Conservation (phyloP, 2,888 invertebrate species). For the Boloria selene region DNA sequence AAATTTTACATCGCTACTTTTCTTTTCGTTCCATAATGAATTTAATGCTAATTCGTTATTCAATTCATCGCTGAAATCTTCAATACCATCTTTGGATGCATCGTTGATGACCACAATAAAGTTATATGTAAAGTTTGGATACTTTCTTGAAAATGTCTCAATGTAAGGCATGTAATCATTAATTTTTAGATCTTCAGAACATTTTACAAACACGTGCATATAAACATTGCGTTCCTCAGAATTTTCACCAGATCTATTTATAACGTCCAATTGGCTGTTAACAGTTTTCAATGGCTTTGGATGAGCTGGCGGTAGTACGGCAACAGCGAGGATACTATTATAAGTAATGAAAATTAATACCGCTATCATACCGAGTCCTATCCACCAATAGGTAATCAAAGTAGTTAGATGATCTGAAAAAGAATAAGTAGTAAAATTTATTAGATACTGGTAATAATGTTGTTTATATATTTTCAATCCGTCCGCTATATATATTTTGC, state of each 20-base stretch:
- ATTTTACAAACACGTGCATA: conserved; percentile 62
- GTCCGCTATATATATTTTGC: too few relatives aligned
- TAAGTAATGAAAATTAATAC: conserved; percentile 66
- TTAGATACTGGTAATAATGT: too few relatives aligned
- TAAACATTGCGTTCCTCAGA: conserved; percentile 50
- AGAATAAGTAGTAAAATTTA: conserved; percentile 14
- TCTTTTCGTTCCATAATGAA: conserved; percentile 52
- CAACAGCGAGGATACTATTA: conserved; percentile 59
- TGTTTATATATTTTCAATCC: too few relatives aligned
- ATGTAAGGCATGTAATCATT: conserved; percentile 61
- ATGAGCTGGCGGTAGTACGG: conserved; percentile 51
- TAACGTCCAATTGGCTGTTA: conserved; percentile 33
- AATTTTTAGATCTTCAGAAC: conserved; percentile 52
- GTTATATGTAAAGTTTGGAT: conserved; percentile 57
- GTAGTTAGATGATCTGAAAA: conserved; percentile 70
- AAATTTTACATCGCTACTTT: conserved; percentile 37
- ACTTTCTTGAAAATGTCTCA: conserved; percentile 56
- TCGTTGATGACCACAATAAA: conserved; percentile 63
- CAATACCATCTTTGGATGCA: conserved; percentile 44
- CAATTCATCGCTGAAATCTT: conserved; percentile 51
- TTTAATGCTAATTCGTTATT: conserved; percentile 67
- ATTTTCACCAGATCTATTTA: conserved; percentile 33
- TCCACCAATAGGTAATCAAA: conserved; percentile 66
- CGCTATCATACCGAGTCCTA: conserved; percentile 66
- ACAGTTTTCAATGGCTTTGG: conserved; percentile 42